phyloP scores from a whole-genome alignment of 2,113 vertebrate genomes.

The Centropristis striata region DNA sequence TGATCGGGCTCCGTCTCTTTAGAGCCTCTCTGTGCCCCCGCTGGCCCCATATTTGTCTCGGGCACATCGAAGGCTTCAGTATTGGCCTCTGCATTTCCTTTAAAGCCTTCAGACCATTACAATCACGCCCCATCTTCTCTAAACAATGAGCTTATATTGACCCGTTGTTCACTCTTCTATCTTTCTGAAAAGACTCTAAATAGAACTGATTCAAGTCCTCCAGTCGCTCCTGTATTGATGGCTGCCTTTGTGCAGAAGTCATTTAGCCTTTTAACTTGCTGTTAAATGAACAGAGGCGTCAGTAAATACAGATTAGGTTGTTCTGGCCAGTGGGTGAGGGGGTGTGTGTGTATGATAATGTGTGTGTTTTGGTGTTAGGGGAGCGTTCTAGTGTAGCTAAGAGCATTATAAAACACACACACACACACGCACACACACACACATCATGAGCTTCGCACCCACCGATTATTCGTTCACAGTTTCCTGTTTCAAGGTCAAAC shows the following conservation, averaged over 20 bases:
- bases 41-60: constrained; percentile 43
- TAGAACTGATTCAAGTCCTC: background rate
- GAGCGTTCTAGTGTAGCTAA: constrained; percentile 30
- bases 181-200: constrained; percentile 3
- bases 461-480: constrained; percentile 43
- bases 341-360: constrained; percentile 15
- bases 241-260: constrained; percentile 30
- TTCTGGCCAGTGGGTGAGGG: constrained; percentile 3
- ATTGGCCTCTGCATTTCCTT: constrained; percentile 20
- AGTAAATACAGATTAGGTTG: constrained; percentile 36
- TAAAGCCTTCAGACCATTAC: constrained; percentile 7
- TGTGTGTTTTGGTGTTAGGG: constrained; percentile 49
- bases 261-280: constrained; percentile 26
- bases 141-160: constrained; percentile 25
- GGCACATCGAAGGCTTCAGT: background rate
- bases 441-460: constrained; percentile 14
- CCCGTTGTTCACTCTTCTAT: background rate
- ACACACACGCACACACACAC: constrained; percentile 27
- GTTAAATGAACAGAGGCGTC: constrained; percentile 40
- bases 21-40: background rate
- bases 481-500: constrained; percentile 73
- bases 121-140: background rate
- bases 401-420: constrained; percentile 38
- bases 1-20: constrained; percentile 25
- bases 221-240: constrained; percentile 13